Evolutionary conservation across 2,888 invertebrate genomes (phyloP).

Genomic region (Netelia virgata): DNA sequence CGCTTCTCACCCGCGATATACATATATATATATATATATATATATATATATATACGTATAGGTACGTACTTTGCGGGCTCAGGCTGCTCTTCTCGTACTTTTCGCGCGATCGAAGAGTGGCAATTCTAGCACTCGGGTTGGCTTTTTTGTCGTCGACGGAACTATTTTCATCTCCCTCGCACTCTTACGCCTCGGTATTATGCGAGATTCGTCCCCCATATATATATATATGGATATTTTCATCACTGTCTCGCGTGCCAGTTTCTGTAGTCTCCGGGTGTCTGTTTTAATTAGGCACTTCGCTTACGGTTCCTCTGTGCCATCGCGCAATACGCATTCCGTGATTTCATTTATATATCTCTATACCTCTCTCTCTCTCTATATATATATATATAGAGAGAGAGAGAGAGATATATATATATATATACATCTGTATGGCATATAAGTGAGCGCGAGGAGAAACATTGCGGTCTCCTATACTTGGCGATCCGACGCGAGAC

Average conservation of each 20-base stretch:
- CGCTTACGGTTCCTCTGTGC: slow-evolving; percentile 72
- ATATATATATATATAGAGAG: slow-evolving; percentile 57
- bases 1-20: slow-evolving; percentile 69
- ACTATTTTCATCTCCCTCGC: slow-evolving; percentile 80
- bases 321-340: slow-evolving; percentile 69
- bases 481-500: slow-evolving; percentile 78
- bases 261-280: slow-evolving; percentile 82
- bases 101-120: slow-evolving; percentile 82
- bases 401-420: slow-evolving; percentile 68
- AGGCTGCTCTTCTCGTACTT: slow-evolving; percentile 80
- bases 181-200: slow-evolving; percentile 78
- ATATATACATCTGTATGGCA: slow-evolving; percentile 36
- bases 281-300: slow-evolving; percentile 87
- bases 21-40: slow-evolving; percentile 62
- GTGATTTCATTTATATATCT: slow-evolving; percentile 29
- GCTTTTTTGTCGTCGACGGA: slow-evolving; percentile 81
- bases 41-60: slow-evolving; percentile 63
- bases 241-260: slow-evolving; percentile 63
- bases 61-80: slow-evolving; percentile 53
- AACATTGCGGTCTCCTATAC: slow-evolving; percentile 77
- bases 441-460: slow-evolving; percentile 61
- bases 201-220: slow-evolving; percentile 67
- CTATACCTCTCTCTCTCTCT: slow-evolving; percentile 52
- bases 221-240: slow-evolving; percentile 41
- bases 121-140: slow-evolving; percentile 83